A percentile compares a stretch with the other conserved stretches of the same genome.
Conservation (phyloP, 1,140 invertebrate genomes). For the Diploscapter pachys region DNA sequence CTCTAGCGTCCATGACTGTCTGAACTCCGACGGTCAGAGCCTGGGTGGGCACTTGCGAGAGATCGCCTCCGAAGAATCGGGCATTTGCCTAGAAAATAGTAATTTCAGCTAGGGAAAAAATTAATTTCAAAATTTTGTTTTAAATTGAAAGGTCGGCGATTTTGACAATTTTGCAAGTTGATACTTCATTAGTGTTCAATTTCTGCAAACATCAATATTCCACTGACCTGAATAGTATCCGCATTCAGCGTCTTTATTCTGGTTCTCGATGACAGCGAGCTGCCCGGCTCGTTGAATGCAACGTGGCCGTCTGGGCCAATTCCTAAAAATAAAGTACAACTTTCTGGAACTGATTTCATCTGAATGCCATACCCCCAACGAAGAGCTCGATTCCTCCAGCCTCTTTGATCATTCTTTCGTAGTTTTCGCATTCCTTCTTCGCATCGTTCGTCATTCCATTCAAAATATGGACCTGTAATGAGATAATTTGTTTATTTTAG, state of each 20-base stretch:
- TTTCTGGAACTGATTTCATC: conserved; percentile 5
- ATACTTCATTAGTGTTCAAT: neutral
- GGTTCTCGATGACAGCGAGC: conserved; percentile 83
- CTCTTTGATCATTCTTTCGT: conserved; percentile 79
- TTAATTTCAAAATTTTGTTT: neutral
- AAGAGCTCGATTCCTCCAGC: conserved; percentile 93
- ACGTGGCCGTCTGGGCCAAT: conserved; percentile 99
- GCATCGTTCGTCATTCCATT: conserved; percentile 90
- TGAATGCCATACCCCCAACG: conserved; percentile 67
- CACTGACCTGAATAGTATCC: conserved; percentile 93
- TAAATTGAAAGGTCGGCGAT: neutral
- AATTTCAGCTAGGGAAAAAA: neutral
- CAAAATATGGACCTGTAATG: conserved; percentile 80
- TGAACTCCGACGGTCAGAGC: conserved; percentile 96
- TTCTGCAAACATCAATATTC: conserved; percentile 55
- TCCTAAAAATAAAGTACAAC: conserved; percentile 64
- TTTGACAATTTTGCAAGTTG: too few relatives aligned
- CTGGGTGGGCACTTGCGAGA: conserved; percentile 78
- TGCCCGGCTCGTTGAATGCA: conserved; percentile 95
- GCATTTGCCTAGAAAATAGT: conserved; percentile 73
- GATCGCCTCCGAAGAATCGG: conserved; percentile 91
- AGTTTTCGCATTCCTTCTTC: conserved; percentile 79
- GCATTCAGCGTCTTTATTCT: conserved; percentile 90
- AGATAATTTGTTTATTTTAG: neutral
- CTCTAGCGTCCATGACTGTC: conserved; percentile 96